phyloP scores from a whole-genome alignment of 2,797 vertebrate species.

The Petrocephalus schoutedeni region DNA sequence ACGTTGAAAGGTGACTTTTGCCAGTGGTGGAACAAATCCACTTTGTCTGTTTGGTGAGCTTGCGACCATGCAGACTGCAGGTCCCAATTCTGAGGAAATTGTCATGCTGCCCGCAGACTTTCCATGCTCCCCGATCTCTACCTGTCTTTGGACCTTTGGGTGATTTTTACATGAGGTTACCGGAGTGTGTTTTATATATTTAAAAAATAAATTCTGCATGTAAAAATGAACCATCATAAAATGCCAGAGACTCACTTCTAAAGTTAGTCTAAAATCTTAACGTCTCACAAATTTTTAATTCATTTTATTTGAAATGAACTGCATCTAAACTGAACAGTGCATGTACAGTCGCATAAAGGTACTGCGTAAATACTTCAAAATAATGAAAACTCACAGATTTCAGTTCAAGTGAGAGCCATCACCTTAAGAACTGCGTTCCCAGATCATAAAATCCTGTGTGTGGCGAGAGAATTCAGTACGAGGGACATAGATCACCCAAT shows the following conservation, averaged over 20 bases:
- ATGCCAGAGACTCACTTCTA: neutral
- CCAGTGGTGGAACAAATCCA: constrained; percentile 1
- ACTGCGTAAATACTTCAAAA: neutral
- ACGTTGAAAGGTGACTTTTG: constrained; percentile 11
- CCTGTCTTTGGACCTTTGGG: neutral
- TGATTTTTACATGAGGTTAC: neutral
- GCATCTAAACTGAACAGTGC: neutral
- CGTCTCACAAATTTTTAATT: neutral
- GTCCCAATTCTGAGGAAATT: neutral
- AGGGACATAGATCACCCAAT: neutral
- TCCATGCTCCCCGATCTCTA: neutral
- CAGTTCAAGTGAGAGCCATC: neutral
- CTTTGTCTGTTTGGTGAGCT: neutral
- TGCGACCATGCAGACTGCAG: neutral
- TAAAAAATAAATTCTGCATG: neutral
- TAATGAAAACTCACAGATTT: neutral
- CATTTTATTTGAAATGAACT: neutral
- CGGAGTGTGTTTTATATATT: neutral
- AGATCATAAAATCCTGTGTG: neutral
- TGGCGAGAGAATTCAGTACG: neutral
- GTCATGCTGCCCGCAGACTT: neutral
- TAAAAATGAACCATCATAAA: neutral
- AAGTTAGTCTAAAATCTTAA: neutral
- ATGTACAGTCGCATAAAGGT: neutral
- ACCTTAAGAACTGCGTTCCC: neutral